Evolutionary conservation across 2,888 invertebrate genomes (phyloP).

Genomic region (Galerucella pusilla): DNA sequence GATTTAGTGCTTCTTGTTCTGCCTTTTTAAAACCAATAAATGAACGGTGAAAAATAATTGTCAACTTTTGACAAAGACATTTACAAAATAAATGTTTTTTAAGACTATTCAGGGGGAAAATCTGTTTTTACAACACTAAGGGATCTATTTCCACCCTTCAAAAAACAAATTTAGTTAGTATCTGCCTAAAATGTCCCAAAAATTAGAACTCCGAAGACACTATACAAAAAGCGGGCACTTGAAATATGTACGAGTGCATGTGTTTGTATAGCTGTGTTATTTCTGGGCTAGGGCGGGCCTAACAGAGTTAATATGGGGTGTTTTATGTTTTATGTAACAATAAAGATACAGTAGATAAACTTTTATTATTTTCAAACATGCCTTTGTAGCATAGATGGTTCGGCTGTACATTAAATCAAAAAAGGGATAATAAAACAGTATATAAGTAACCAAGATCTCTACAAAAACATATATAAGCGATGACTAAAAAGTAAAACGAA

Average conservation of each 20-base stretch:
- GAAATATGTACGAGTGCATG: slow-evolving; percentile 12
- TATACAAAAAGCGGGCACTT: background rate
- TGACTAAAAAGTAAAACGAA: background rate
- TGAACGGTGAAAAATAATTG: no score
- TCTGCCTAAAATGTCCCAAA: background rate
- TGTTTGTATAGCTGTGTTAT: slow-evolving; percentile 18
- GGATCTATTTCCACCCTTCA: background rate
- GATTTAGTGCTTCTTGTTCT: no score
- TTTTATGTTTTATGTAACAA: slow-evolving; percentile 25
- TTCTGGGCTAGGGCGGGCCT: slow-evolving; percentile 10
- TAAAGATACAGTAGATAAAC: slow-evolving; percentile 16
- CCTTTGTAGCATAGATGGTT: slow-evolving; percentile 3
- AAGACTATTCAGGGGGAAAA: no score
- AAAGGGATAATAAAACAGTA: background rate
- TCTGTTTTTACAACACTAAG: background rate
- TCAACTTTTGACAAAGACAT: no score
- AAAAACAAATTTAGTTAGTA: slow-evolving; percentile 4
- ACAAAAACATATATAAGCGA: background rate
- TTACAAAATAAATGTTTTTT: no score
- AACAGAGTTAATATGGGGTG: slow-evolving; percentile 14
- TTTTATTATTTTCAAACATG: slow-evolving; percentile 17
- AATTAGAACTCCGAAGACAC: slow-evolving; percentile 5
- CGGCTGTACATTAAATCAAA: background rate
- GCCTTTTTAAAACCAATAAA: no score
- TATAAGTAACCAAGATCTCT: background rate